Conservation (phyloP, 1,140 invertebrate species). For the Diprion similis region DNA sequence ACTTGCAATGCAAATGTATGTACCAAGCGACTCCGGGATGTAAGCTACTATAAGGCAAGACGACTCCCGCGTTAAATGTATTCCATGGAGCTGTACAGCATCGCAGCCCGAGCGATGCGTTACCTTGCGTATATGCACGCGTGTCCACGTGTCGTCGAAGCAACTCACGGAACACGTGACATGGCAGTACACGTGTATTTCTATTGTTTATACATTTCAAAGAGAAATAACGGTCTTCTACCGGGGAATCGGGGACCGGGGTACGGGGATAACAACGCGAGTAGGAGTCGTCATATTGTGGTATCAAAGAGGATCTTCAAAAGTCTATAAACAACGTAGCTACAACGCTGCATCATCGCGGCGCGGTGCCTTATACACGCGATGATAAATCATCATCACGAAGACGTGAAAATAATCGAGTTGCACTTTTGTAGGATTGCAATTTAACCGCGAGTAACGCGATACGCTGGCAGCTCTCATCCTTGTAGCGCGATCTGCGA, state of each 20-base stretch:
- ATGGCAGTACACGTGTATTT: neutral
- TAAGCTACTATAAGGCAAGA: neutral
- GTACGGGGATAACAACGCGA: neutral
- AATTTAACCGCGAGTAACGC: neutral
- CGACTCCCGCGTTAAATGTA: constrained; percentile 7
- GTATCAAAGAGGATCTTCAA: neutral
- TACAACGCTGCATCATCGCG: neutral
- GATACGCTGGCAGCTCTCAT: neutral
- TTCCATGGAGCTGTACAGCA: neutral
- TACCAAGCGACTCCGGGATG: neutral
- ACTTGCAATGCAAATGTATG: constrained; percentile 2
- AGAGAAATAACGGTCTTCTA: too few relatives aligned
- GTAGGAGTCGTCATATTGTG: neutral
- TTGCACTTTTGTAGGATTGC: neutral
- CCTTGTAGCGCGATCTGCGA: neutral
- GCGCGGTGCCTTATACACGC: neutral
- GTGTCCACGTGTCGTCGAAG: neutral
- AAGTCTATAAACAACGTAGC: neutral
- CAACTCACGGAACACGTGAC: neutral
- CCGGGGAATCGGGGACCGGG: too few relatives aligned
- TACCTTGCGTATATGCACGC: neutral
- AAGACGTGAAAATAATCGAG: constrained; percentile 5
- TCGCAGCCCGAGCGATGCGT: neutral
- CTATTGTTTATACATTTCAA: neutral
- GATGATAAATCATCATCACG: constrained; percentile 1